phyloP scores from a whole-genome alignment of 2,113 vertebrate species.

The Myrmecophaga tridactyla region DNA sequence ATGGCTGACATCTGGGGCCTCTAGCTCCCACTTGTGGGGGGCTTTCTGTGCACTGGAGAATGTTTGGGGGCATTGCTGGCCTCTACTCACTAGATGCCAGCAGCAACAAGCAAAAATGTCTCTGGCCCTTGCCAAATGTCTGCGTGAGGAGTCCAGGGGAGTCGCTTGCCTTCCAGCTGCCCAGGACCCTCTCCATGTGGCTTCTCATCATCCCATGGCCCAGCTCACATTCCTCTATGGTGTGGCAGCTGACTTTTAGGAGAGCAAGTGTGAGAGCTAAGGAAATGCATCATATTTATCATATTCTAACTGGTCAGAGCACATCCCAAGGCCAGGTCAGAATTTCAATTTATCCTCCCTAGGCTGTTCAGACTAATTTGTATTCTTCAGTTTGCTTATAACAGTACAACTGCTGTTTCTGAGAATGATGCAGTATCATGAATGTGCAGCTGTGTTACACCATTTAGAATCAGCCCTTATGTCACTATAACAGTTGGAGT shows the following conservation, averaged over 20 bases:
- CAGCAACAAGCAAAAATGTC: background rate
- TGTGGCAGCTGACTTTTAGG: background rate
- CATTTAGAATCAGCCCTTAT: background rate
- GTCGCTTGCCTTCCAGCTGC: background rate
- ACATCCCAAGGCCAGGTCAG: background rate
- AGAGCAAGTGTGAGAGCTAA: background rate
- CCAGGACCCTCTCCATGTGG: background rate
- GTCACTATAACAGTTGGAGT: background rate
- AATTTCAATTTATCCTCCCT: background rate
- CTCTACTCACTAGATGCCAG: background rate
- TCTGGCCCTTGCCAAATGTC: background rate
- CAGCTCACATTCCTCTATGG: background rate
- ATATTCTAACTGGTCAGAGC: background rate
- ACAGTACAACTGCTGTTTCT: conserved; percentile 13
- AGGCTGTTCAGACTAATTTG: background rate
- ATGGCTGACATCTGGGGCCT: background rate
- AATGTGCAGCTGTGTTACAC: background rate
- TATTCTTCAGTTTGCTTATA: background rate
- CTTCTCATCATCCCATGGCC: background rate
- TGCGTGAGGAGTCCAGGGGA: background rate
- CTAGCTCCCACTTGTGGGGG: background rate
- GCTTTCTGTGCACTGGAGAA: background rate
- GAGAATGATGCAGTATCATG: background rate
- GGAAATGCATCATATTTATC: background rate
- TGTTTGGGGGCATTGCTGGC: background rate